These are phyloP conservation scores for Rostratula benghalensis DNA, from an alignment of 2,113 vertebrate genomes.

Conservation along the genomic window DNA sequence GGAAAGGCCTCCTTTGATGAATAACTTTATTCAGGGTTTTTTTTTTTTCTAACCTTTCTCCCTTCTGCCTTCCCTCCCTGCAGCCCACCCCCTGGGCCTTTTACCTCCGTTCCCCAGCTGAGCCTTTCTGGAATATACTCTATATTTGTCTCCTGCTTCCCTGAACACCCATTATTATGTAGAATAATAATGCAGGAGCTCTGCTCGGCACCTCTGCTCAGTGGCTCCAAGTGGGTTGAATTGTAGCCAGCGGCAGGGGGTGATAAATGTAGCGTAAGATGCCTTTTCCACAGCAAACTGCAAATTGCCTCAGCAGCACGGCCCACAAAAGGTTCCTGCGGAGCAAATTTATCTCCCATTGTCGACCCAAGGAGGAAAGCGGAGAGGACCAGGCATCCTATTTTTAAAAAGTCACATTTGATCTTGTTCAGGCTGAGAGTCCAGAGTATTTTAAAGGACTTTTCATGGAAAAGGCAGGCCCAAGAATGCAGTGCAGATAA, in stretches of 20 bases:
- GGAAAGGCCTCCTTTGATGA: background rate
- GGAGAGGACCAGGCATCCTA: constrained; percentile 66
- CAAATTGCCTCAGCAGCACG: constrained; percentile 77
- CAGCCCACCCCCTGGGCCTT: constrained; percentile 3
- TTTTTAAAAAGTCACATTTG: constrained; percentile 77
- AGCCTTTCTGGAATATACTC: constrained; percentile 41
- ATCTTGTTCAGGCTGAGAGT: constrained; percentile 61
- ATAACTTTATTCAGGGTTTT: background rate
- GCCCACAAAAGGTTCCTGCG: constrained; percentile 76
- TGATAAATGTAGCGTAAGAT: constrained; percentile 78
- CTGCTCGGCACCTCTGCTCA: constrained; percentile 70
- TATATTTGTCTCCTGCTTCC: constrained; percentile 72
- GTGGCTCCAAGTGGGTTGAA: constrained; percentile 73
- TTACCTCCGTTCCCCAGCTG: constrained; percentile 38
- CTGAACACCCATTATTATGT: constrained; percentile 67
- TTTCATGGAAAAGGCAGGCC: constrained; percentile 33
- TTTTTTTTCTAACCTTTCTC: background rate
- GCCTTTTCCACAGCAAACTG: constrained; percentile 76
- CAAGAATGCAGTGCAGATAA: constrained; percentile 69
- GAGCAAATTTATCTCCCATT: constrained; percentile 78
- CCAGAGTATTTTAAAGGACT: constrained; percentile 63
- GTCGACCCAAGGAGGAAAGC: constrained; percentile 54
- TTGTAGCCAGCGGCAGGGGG: constrained; percentile 75
- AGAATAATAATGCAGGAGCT: constrained; percentile 64
- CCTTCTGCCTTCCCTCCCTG: background rate